Evolutionary conservation across 2,797 vertebrate species (phyloP).

Genomic region (Enteromius thamalakanensis): DNA sequence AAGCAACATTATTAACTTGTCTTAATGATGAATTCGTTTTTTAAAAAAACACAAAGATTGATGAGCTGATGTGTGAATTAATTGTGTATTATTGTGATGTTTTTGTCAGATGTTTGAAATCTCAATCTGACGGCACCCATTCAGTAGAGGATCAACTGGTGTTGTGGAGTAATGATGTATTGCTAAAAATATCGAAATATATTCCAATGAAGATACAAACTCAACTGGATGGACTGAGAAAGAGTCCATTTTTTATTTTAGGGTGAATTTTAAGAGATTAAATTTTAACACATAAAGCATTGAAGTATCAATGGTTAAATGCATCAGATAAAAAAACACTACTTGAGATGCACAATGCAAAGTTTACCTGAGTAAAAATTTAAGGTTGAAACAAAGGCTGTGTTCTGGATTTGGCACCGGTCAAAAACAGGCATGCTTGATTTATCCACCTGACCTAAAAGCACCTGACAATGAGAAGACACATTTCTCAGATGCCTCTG

Average conservation of each 20-base stretch:
- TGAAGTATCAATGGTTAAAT: background rate
- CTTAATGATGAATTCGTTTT: background rate
- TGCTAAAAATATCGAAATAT: background rate
- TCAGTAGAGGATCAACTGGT: background rate
- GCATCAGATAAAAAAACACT: background rate
- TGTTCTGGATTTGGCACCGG: constrained; percentile 11
- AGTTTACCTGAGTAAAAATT: background rate
- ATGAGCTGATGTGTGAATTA: background rate
- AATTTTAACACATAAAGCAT: background rate
- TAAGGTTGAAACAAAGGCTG: constrained; percentile 29
- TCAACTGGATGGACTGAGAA: background rate
- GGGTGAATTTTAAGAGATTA: background rate
- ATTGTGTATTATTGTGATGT: background rate
- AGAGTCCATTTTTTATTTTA: background rate
- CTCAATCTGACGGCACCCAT: background rate
- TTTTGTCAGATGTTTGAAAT: background rate
- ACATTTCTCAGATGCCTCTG: constrained; percentile 61
- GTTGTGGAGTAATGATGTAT: background rate
- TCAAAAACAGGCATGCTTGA: constrained; percentile 40
- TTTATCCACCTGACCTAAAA: constrained; percentile 51
- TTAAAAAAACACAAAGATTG: background rate
- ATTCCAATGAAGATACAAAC: background rate
- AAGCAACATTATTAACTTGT: background rate
- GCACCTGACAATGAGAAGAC: constrained; percentile 54
- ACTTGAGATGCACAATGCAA: background rate